Conservation (phyloP, 1,140 invertebrate genomes). For the Listronotus oregonensis region DNA sequence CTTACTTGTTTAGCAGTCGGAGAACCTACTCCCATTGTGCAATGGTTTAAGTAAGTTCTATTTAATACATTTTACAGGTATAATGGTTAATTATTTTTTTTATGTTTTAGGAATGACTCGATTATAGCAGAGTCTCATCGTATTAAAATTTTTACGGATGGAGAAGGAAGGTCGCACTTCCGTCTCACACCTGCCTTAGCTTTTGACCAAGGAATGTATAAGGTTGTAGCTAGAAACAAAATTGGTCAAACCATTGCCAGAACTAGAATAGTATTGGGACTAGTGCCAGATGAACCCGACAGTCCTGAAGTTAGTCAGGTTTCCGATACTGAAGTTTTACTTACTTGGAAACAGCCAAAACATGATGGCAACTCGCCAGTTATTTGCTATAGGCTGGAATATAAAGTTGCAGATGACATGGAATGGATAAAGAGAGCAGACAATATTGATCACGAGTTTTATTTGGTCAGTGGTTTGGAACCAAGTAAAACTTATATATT, state of each 20-base stretch:
- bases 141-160: constrained; percentile 75
- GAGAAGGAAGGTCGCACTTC: constrained; percentile 78
- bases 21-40: constrained; percentile 86
- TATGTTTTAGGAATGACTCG: constrained; percentile 71
- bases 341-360: constrained; percentile 84
- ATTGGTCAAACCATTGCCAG: constrained; percentile 77
- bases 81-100: constrained; percentile 4
- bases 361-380: constrained; percentile 76
- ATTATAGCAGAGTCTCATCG: constrained; percentile 80
- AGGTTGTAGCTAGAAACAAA: constrained; percentile 90
- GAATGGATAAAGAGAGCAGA: constrained; percentile 86
- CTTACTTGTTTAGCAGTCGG: constrained; percentile 86
- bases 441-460: constrained; percentile 94
- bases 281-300: constrained; percentile 79
- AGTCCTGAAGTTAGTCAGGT: constrained; percentile 81
- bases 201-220: constrained; percentile 91
- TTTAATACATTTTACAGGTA: no score
- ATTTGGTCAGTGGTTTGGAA: constrained; percentile 76
- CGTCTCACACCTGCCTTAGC: constrained; percentile 75
- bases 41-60: constrained; percentile 87
- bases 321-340: constrained; percentile 84
- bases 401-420: constrained; percentile 73
- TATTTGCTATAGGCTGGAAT: constrained; percentile 83
- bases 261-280: constrained; percentile 74
- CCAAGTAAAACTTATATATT: constrained; percentile 86